A percentile compares a stretch with the other conserved stretches of the same genome.
Evolutionary conservation across 2,888 invertebrate genomes (phyloP).

Genomic region (Hydrotaea diabolus): DNA sequence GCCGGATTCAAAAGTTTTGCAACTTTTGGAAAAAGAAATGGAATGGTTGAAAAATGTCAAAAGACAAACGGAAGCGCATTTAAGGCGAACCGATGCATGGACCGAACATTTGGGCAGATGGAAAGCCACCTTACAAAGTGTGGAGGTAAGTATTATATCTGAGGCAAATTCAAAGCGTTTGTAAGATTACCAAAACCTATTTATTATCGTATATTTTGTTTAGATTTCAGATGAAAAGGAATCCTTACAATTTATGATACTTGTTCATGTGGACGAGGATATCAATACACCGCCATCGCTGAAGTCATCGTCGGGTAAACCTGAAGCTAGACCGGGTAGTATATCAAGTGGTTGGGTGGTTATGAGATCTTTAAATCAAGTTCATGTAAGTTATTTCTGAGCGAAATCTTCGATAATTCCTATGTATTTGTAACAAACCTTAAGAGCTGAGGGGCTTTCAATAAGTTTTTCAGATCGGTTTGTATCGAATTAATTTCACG

Average conservation of each 20-base stretch:
- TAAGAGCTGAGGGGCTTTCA: too few species aligned
- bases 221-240: conserved; percentile 82
- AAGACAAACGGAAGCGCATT: conserved; percentile 90
- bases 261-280: conserved; percentile 87
- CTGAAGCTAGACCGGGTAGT: conserved; percentile 80
- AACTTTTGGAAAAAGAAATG: conserved; percentile 91
- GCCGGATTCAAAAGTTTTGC: conserved; percentile 90
- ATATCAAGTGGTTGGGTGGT: conserved; percentile 87
- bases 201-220: not conserved
- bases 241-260: conserved; percentile 87
- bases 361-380: conserved; percentile 84
- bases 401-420: too few species aligned
- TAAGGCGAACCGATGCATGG: conserved; percentile 93
- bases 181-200: not conserved
- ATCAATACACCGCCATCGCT: conserved; percentile 74
- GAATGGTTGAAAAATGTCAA: conserved; percentile 91
- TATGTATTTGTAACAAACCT: too few species aligned
- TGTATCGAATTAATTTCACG: too few species aligned
- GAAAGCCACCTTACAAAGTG: conserved; percentile 92
- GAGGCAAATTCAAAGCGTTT: not conserved
- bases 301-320: conserved; percentile 67
- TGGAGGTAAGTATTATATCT: conserved; percentile 83
- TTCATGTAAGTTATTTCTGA: conserved; percentile 83
- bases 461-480: too few species aligned
- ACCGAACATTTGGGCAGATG: conserved; percentile 93